Base-by-base conservation (phyloP, 1,140 invertebrate genomes). In the Zaprionus lachaisei region DNA sequence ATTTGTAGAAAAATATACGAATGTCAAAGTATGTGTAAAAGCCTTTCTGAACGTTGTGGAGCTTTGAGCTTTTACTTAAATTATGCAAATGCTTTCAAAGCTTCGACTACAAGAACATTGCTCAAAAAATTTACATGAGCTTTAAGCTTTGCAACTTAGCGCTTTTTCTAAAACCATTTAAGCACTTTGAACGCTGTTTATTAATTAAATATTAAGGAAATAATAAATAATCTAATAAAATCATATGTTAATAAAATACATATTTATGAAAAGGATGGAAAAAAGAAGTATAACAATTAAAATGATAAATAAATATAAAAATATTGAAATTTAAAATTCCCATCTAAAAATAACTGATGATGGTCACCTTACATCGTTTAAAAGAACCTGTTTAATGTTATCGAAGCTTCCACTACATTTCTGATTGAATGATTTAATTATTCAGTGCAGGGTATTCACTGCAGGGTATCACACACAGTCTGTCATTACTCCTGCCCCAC, bases 401-500 rank as follows among this genome's bases (percentile, higher is more conserved):
- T 34, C 9, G 9, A 11, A 4, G 9, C 9, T 34, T 11, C 31
- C 31, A 34, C 9, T 4, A 34, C 3, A 34, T 9, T 34, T 34
- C 9, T 34, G 9, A 34, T 34, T 34, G 31, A 34, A 34, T 34
- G 31, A 9, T 11, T 34, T 34, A 9, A 11, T 3, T 9, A 34
- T 34, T 4, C 31, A 11, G 2, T 34, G 9, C 26, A 76, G 68
- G 62, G 68, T 55, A 72, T 67, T 4, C 31, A 11, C 0, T 34
- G 9, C 26, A 76, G 68, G 62, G 68, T 55, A 72, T 67, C 51
- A 65, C 51, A 65, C 41, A 58, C 56, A 76, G 74, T 34, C n/a
- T 17, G 47, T 28, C 47, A 37, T 61, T 61, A 44, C 65, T 83
- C 60, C 62, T 63, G 65, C 66, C 41, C 6, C 41, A 72, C 41